Conservation (phyloP, 37 sponge, comb jelly and placozoan species). For the Aplysina aerophoba region DNA sequence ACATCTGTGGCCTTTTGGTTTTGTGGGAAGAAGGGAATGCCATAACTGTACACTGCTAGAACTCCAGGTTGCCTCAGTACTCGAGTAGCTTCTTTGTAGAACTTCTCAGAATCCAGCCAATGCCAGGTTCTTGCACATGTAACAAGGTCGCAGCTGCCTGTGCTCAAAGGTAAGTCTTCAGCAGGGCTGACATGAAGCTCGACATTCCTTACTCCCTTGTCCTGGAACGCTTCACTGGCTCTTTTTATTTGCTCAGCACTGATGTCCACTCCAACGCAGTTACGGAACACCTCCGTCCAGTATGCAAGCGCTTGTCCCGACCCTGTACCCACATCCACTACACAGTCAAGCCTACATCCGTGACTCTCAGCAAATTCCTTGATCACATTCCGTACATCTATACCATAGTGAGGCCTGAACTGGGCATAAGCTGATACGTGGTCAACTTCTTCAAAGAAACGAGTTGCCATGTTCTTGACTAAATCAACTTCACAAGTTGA, state of each 20-base stretch:
- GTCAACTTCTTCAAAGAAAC: slow-evolving; percentile 6
- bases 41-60: slow-evolving; percentile 80
- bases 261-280: slow-evolving; percentile 66
- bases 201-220: slow-evolving; percentile 21
- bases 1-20: slow-evolving; percentile 30
- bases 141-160: slow-evolving; percentile 54
- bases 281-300: slow-evolving; percentile 32
- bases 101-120: slow-evolving; percentile 54
- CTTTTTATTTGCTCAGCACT: slow-evolving; percentile 67
- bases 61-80: slow-evolving; percentile 60
- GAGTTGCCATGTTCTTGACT: slow-evolving; percentile 16
- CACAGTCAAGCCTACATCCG: slow-evolving; percentile 33
- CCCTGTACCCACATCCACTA: slow-evolving; percentile 79
- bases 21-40: slow-evolving; percentile 23
- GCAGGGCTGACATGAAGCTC: slow-evolving; percentile 53
- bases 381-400: slow-evolving; percentile 45
- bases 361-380: slow-evolving; percentile 29
- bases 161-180: slow-evolving; percentile 35
- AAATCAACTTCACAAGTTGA: no score
- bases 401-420: slow-evolving; percentile 59
- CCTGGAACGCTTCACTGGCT: slow-evolving; percentile 16
- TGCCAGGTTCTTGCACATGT: slow-evolving; percentile 82
- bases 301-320: slow-evolving; percentile 78
- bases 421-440: slow-evolving; percentile 56
- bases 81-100: slow-evolving; percentile 57